Conservation (phyloP, 2,888 invertebrate genomes). For the Cotesia congregata region DNA sequence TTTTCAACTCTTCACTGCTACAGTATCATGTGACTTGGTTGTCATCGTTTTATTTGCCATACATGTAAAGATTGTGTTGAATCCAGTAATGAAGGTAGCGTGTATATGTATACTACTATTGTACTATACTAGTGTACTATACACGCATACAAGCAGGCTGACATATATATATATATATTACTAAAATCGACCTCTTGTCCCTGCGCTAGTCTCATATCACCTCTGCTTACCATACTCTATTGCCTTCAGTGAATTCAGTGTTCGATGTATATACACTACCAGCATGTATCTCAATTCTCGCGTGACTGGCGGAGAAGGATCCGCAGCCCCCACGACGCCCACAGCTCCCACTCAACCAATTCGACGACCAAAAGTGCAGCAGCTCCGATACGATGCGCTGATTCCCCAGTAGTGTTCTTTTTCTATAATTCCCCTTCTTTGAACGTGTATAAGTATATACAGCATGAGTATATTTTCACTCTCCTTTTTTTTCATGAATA, state of each 20-base stretch:
- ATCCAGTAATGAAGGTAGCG: conserved; percentile 4
- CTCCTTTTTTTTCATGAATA: neutral
- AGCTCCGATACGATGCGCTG: conserved; percentile 47
- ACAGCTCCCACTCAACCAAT: conserved; percentile 57
- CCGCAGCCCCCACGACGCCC: conserved; percentile 54
- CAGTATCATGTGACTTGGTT: conserved; percentile 28
- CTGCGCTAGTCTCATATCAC: conserved; percentile 18
- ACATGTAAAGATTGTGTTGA: conserved; percentile 55
- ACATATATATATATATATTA: neutral
- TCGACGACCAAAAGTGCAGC: conserved; percentile 54
- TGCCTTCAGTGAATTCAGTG: conserved; percentile 49
- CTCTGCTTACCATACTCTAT: conserved; percentile 31
- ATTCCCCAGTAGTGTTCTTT: conserved; percentile 43
- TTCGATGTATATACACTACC: conserved; percentile 52
- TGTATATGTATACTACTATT: neutral
- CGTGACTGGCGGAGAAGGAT: conserved; percentile 53
- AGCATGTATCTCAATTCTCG: conserved; percentile 52
- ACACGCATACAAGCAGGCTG: neutral
- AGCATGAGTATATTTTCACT: neutral
- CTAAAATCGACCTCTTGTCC: conserved; percentile 27
- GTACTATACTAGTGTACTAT: too few relatives aligned
- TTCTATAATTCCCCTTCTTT: conserved; percentile 13
- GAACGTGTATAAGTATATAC: neutral
- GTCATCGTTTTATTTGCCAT: conserved; percentile 57
- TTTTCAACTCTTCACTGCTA: conserved; percentile 24